Conservation (phyloP, 2,888 invertebrate species). For the Chymomyza procnemis region DNA sequence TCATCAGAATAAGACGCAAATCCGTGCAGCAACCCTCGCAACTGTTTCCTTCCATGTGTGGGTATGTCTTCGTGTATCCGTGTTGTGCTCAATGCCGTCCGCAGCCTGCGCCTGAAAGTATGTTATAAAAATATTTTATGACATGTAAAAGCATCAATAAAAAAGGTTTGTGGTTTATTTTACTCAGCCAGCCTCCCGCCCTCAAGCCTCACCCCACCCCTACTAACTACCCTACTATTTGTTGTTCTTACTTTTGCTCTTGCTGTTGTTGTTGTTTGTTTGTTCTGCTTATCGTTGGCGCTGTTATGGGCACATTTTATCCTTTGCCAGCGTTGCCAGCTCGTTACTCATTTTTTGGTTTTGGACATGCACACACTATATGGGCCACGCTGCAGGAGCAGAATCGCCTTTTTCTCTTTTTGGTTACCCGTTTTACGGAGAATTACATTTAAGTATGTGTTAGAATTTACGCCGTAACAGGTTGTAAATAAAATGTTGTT, state of each 20-base stretch:
- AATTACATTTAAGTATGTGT: conserved; percentile 71
- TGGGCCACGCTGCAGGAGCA: neutral
- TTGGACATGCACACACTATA: neutral
- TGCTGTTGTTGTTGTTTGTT: conserved; percentile 19
- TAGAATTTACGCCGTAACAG: conserved; percentile 68
- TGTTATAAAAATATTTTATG: conserved; percentile 71
- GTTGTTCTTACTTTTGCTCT: neutral
- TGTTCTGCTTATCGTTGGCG: conserved; percentile 15
- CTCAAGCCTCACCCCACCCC: conserved; percentile 5
- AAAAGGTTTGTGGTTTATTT: conserved; percentile 39
- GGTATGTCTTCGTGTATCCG: conserved; percentile 18
- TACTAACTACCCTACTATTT: neutral
- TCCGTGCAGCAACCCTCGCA: too few species aligned
- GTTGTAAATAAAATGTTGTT: conserved; percentile 62
- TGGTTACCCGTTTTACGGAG: conserved; percentile 48
- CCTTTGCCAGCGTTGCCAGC: conserved; percentile 44
- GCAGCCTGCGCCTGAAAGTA: conserved; percentile 42
- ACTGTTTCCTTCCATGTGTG: neutral
- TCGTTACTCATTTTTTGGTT: conserved; percentile 45
- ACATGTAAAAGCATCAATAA: conserved; percentile 70
- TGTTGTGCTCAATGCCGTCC: conserved; percentile 6
- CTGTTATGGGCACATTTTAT: conserved; percentile 52
- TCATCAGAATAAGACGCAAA: too few species aligned
- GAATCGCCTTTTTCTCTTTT: conserved; percentile 21
- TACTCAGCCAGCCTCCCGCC: conserved; percentile 5